Base-by-base conservation (phyloP, 2,888 invertebrate species). In the Alitta virens region DNA sequence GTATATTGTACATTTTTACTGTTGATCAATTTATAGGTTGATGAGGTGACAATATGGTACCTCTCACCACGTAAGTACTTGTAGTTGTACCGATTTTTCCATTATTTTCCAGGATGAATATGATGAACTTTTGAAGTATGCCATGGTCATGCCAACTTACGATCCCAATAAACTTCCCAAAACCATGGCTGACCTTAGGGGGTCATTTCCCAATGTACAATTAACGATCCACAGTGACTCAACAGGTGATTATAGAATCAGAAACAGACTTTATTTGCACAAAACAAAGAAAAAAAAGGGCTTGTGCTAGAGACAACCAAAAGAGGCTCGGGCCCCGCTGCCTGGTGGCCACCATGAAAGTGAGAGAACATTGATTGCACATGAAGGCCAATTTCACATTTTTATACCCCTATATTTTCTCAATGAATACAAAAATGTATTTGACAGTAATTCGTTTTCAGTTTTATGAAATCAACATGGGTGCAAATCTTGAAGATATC, bases 91-190 rank as follows among this genome's bases (percentile, higher is more conserved):
- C 24, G n/a, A 24, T 33, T 7, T 33, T 33, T 24, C 42, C 40
- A 40, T 3, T 38, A 23, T 9, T 26, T 52, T 56, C 0, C 63
- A 80, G 78, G 78, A 79, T 58, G 79, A 80, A 54, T 80, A 80
- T 71, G 75, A 78, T 60, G 78, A 79, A 59, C 66, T 80, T 21
- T 56, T 80, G 55, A 77, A 76, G 67, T 77, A 77, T 72, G 79
- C 80, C 9, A 76, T 77, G 7, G 75, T 79, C 27, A 68, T 79
- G 14, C 79, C 78, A 5, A 71, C 68, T 38, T 74, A 70, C 56
- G 73, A 78, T 56, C 68, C 72, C 0, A 62, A 26, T 16, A 52
- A 59, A 3, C n/a, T 73, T n/a, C 71, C 73, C 2, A 65, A 68
- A 24, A 72, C 72, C 1, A 63, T 76, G 52, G 65, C 71, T 1